A percentile compares a stretch with the other conserved stretches of the same genome.
Evolutionary conservation across 1,140 invertebrate genomes (phyloP).

Genomic region (Leptopilina clavipes): DNA sequence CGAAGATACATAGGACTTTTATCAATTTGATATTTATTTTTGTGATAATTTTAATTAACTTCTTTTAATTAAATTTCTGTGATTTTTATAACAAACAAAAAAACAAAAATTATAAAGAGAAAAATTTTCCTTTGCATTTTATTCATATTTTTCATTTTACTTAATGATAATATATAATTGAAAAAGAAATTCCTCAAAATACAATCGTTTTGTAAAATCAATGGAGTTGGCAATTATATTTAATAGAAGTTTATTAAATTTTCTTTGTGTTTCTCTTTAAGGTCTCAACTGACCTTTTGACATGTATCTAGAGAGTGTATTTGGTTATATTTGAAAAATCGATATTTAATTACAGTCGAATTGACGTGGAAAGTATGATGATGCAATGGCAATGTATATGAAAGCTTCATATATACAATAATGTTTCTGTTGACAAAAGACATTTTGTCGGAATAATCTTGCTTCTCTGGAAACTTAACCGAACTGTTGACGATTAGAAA

Average conservation of each 20-base stretch:
- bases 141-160: too few species aligned
- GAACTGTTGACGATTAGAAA: conserved; percentile 6
- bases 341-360: conserved; percentile 25
- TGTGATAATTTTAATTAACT: too few species aligned
- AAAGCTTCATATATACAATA: not conserved
- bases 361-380: not conserved
- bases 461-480: not conserved
- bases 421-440: conserved; percentile 12
- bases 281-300: conserved; percentile 19
- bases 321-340: conserved; percentile 7
- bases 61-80: too few species aligned
- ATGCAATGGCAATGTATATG: not conserved
- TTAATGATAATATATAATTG: too few species aligned
- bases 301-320: not conserved
- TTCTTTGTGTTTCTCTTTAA: not conserved
- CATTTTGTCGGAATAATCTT: not conserved
- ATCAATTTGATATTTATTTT: too few species aligned
- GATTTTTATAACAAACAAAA: too few species aligned
- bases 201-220: not conserved
- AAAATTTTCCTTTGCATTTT: too few species aligned
- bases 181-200: too few species aligned
- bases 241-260: not conserved
- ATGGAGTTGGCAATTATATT: not conserved
- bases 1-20: too few species aligned
- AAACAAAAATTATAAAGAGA: too few species aligned